phyloP scores from a whole-genome alignment of 2,797 vertebrate species.

The Rhodeus uyekii region DNA sequence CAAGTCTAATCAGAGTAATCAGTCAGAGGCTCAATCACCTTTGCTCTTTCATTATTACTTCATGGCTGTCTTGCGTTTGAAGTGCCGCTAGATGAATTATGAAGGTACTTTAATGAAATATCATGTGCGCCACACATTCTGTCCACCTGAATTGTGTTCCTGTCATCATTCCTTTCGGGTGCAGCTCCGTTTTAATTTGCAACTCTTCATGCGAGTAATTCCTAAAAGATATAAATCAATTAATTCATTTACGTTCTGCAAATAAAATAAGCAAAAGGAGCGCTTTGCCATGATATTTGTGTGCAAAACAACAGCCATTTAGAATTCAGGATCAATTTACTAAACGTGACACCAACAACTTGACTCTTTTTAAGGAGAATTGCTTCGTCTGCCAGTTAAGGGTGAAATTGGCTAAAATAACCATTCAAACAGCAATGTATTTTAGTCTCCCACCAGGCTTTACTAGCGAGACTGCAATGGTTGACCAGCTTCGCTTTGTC shows the following conservation, averaged over 20 bases:
- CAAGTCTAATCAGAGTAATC: background rate
- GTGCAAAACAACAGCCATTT: background rate
- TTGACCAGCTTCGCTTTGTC: background rate
- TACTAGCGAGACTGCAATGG: background rate
- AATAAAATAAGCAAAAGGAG: conserved; percentile 8
- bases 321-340: background rate
- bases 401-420: conserved; percentile 40
- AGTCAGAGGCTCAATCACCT: background rate
- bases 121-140: background rate
- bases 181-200: conserved; percentile 19
- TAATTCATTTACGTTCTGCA: background rate
- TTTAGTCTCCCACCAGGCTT: background rate
- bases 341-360: too few relatives aligned
- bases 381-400: conserved; percentile 35
- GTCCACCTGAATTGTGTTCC: background rate
- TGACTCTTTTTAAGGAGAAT: conserved; percentile 6
- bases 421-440: conserved; percentile 17
- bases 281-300: background rate
- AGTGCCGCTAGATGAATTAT: background rate
- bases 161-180: conserved; percentile 10
- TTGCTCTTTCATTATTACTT: background rate
- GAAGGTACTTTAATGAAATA: conserved; percentile 8
- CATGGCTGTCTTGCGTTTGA: background rate
- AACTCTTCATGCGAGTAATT: conserved; percentile 23
- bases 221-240: background rate